Evolutionary conservation across 1,140 invertebrate species (phyloP), one percentile per base, ranked within the genome.

Genomic region (Antheraea pernyi): DNA sequence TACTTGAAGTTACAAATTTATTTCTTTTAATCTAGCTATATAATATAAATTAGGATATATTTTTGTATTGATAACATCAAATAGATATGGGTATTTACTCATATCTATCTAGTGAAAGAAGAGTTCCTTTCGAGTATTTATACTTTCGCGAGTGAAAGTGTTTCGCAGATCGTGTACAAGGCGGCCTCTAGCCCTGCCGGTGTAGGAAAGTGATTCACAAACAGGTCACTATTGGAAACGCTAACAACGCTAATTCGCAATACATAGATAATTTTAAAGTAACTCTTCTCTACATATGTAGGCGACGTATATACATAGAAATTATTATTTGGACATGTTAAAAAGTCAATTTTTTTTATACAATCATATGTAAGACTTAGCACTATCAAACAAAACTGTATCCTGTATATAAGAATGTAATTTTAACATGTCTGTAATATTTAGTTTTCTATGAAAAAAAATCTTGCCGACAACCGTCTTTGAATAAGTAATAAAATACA

Each of bases 111-210:
- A 53, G 46, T 53, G 46, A 7, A 53, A 53, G 46, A 53, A n/a
- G 46, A 48, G 46, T 53, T 16, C 9, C 16, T 53, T 53, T 53
- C 46, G 6, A 13, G 11, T 53, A 53, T 53, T 16, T 0, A 11
- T n/a, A 53, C 46, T 53, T 53, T 53, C 46, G 46, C 46, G 16
- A 53, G 46, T 53, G 46, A 53, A 53, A 53, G 46, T 53, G 46
- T 53, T 30, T 53, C 46, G 46, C 11, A 53, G 46, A 53, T 53
- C 46, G 46, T 53, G 46, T n/a, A 53, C 46, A 13, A 48, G 46
- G 7, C 13, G 46, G 46, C 46, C 46, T 53, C 46, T 53, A 53
- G 46, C 46, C 46, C 46, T 53, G 46, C 46, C 46, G 46, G 46
- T n/a, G 13, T 6, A 53, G 13, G 46, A 53, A 53, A 53, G 46